phyloP scores from a whole-genome alignment of 1,140 invertebrate genomes.

The Oryzaephilus surinamensis region DNA sequence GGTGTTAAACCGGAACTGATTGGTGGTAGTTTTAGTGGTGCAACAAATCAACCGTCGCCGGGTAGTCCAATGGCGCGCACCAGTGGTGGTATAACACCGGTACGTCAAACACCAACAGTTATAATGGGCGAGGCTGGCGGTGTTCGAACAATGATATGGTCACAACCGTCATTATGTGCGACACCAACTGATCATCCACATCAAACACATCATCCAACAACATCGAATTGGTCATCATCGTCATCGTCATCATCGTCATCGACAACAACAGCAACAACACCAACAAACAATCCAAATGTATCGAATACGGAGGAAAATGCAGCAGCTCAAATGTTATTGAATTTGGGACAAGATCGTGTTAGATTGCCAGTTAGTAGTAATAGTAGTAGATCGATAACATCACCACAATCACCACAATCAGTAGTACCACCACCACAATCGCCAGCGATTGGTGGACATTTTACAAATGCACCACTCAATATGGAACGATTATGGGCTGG shows the following conservation, averaged over 20 bases:
- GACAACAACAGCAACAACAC: neutral
- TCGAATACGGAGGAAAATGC: slow-evolving; percentile 57
- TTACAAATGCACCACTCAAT: slow-evolving; percentile 57
- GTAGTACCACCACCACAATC: slow-evolving; percentile 11
- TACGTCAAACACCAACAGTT: slow-evolving; percentile 69
- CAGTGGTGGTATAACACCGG: slow-evolving; percentile 43
- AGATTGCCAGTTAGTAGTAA: slow-evolving; percentile 14
- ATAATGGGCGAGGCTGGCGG: slow-evolving; percentile 86
- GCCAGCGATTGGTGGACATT: slow-evolving; percentile 20
- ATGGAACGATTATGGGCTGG: slow-evolving; percentile 87
- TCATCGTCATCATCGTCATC: neutral
- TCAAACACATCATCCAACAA: slow-evolving; percentile 29
- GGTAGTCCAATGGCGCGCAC: slow-evolving; percentile 28
- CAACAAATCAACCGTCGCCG: slow-evolving; percentile 47
- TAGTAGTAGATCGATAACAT: slow-evolving; percentile 9
- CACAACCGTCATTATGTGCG: slow-evolving; percentile 48
- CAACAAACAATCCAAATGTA: slow-evolving; percentile 36
- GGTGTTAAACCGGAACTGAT: slow-evolving; percentile 71
- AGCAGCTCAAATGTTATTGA: slow-evolving; percentile 64
- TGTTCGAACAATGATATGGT: slow-evolving; percentile 86
- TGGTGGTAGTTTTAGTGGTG: slow-evolving; percentile 48
- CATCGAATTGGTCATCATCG: slow-evolving; percentile 20
- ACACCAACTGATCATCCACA: slow-evolving; percentile 29
- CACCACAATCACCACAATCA: slow-evolving; percentile 22
- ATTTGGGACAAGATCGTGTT: slow-evolving; percentile 52